Evolutionary conservation across 2,113 vertebrate species (phyloP).

Genomic region (Lipophrys pholis): DNA sequence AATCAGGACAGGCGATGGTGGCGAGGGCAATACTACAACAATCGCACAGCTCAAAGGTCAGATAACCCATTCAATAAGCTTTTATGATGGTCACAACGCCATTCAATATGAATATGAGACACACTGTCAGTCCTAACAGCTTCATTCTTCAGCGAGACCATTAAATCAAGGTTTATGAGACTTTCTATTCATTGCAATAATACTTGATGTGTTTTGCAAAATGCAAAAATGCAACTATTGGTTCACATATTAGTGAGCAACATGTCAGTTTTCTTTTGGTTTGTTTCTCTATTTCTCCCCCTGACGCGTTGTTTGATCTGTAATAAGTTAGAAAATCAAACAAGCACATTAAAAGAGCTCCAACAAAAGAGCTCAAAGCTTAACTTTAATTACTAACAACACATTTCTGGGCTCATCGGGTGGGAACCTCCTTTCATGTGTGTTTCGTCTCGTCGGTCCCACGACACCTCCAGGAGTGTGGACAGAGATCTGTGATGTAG

Average conservation of each 20-base stretch:
- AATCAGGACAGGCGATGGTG: conserved; percentile 19
- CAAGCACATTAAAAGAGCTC: no score
- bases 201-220: neutral
- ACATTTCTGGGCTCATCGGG: no score
- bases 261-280: neutral
- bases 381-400: no score
- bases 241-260: neutral
- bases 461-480: no score
- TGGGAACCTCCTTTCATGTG: no score
- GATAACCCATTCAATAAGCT: conserved; percentile 31
- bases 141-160: neutral
- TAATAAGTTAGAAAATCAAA: neutral
- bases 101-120: conserved; percentile 2
- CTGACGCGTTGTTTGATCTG: no score
- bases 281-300: neutral
- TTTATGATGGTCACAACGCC: conserved; percentile 57
- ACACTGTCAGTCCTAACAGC: neutral
- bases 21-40: conserved; percentile 28
- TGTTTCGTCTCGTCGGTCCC: no score
- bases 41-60: conserved; percentile 73
- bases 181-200: neutral
- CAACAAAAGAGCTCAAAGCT: no score
- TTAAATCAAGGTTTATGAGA: neutral
- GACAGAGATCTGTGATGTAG: no score
- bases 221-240: neutral